A percentile compares a stretch with the other conserved stretches of the same genome.
phyloP scores from a whole-genome alignment of 2,113 vertebrate genomes.

The Charadrius vociferus region DNA sequence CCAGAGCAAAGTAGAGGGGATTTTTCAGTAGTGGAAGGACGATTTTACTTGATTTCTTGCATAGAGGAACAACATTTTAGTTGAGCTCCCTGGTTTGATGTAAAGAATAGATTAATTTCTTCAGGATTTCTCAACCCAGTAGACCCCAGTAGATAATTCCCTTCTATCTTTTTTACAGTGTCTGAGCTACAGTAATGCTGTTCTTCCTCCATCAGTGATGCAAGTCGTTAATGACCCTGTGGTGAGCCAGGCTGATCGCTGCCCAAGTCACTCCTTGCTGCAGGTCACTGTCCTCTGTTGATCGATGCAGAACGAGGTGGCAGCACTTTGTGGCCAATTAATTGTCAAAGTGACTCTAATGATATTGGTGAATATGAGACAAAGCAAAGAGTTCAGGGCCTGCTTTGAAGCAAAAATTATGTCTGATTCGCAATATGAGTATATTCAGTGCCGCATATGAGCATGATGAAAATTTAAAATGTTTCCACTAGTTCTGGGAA shows the following conservation, averaged over 20 bases:
- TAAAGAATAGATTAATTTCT: not conserved
- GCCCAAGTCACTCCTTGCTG: not conserved
- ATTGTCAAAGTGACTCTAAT: not conserved
- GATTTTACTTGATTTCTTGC: not conserved
- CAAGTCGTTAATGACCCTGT: not conserved
- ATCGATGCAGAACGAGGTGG: accelerated
- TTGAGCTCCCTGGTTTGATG: not conserved
- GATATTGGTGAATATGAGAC: not conserved
- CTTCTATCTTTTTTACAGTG: not conserved
- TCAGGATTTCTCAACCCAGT: not conserved
- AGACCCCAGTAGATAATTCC: not conserved
- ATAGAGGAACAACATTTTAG: not conserved
- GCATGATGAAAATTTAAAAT: not conserved
- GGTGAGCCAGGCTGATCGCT: not conserved
- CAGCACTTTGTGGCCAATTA: not conserved
- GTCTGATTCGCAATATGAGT: not conserved
- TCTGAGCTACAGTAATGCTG: not conserved
- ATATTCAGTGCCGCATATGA: not conserved
- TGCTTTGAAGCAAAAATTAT: not conserved
- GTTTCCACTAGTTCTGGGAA: not conserved
- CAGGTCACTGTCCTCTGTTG: not conserved
- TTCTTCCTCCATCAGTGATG: not conserved
- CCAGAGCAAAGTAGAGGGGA: no score
- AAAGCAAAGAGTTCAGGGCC: not conserved
- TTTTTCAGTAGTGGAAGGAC: not conserved